Percentiles rank a stretch among this genome's conserved stretches.
phyloP scores from a whole-genome alignment of 2,797 vertebrate species.

The Micropoecilia bifurca region DNA sequence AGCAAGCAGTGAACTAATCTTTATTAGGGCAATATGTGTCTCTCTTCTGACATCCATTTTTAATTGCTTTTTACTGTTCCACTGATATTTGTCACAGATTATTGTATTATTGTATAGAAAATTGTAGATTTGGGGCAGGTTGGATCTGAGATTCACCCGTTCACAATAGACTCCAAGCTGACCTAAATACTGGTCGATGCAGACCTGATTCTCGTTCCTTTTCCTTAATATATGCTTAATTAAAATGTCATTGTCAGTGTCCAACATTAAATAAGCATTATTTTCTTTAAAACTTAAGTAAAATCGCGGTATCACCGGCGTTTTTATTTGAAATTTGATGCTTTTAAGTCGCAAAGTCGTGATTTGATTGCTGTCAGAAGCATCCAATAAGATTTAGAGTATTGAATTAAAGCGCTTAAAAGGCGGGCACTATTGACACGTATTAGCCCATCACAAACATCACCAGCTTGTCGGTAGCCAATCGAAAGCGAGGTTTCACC shows the following conservation, averaged over 20 bases:
- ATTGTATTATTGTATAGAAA: background rate
- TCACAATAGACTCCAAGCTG: background rate
- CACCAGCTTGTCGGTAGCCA: slow-evolving; percentile 46
- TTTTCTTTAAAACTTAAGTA: background rate
- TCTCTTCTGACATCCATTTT: background rate
- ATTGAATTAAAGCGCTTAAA: background rate
- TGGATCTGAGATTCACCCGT: background rate
- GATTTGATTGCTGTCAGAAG: slow-evolving; percentile 16
- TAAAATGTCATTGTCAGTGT: background rate
- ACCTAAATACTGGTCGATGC: background rate
- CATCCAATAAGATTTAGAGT: slow-evolving; percentile 42
- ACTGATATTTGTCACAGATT: background rate
- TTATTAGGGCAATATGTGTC: background rate
- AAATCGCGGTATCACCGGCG: too few species aligned
- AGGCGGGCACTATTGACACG: slow-evolving; percentile 53
- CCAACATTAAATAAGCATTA: background rate
- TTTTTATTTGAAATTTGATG: too few species aligned
- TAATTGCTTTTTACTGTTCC: background rate
- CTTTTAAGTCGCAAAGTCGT: background rate
- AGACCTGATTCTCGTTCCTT: background rate
- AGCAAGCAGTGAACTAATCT: background rate
- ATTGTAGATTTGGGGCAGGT: background rate
- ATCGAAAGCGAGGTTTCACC: slow-evolving; percentile 48
- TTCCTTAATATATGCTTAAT: background rate
- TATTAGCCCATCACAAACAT: slow-evolving; percentile 60